Conservation (phyloP, 1,140 invertebrate species). For the Pentalonia nigronervosa region DNA sequence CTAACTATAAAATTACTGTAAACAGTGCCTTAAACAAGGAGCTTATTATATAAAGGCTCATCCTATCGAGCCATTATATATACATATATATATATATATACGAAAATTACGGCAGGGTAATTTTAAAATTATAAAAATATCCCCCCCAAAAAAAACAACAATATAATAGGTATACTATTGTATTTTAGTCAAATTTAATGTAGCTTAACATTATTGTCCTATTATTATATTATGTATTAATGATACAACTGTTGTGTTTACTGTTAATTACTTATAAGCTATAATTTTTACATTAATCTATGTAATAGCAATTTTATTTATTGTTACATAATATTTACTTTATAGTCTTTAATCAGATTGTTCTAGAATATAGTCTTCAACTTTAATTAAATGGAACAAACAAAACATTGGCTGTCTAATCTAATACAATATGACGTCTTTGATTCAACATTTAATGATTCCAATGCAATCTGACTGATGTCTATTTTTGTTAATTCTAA, state of each 20-base stretch:
- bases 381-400: background rate
- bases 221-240: background rate
- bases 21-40: constrained; percentile 50
- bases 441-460: background rate
- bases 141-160: background rate
- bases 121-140: constrained; percentile 29
- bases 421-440: background rate
- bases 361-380: background rate
- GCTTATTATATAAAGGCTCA: constrained; percentile 30
- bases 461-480: background rate
- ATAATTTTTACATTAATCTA: background rate
- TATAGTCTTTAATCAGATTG: constrained; percentile 4
- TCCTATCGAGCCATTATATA: background rate
- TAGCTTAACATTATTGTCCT: background rate
- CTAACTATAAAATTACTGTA: constrained; percentile 6
- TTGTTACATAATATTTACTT: background rate
- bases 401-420: background rate
- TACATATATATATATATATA: background rate
- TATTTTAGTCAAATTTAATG: background rate
- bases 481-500: background rate
- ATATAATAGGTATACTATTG: background rate
- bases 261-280: background rate
- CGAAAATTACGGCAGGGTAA: constrained; percentile 44
- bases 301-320: background rate
- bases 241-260: background rate